Conservation (phyloP, 1,140 invertebrate genomes). For the Plectrocnemia conspersa region DNA sequence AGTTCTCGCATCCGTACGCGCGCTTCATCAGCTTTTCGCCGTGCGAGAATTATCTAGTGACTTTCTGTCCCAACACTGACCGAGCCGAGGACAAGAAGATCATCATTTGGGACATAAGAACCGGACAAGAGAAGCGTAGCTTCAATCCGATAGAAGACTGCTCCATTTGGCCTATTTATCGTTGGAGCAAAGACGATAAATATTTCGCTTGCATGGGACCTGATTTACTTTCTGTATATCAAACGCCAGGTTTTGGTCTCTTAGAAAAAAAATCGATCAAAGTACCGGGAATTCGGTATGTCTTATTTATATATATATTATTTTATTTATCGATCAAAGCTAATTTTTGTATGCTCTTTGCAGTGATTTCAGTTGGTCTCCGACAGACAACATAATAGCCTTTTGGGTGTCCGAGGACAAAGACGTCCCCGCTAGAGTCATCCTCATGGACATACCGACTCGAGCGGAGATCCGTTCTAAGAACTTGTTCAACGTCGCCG, state of each 20-base stretch:
- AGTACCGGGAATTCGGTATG: slow-evolving; percentile 73
- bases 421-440: slow-evolving; percentile 81
- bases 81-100: slow-evolving; percentile 65
- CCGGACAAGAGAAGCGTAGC: slow-evolving; percentile 86
- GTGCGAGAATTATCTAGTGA: slow-evolving; percentile 93
- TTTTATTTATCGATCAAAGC: background rate
- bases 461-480: slow-evolving; percentile 91
- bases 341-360: slow-evolving; percentile 15
- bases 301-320: background rate
- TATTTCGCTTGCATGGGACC: slow-evolving; percentile 89
- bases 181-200: slow-evolving; percentile 96
- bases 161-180: slow-evolving; percentile 87
- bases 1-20: slow-evolving; percentile 86
- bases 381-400: slow-evolving; percentile 91
- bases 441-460: slow-evolving; percentile 78
- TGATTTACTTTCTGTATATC: slow-evolving; percentile 87
- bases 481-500: slow-evolving; percentile 96
- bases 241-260: slow-evolving; percentile 90
- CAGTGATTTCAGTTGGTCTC: slow-evolving; percentile 95
- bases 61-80: slow-evolving; percentile 77
- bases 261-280: slow-evolving; percentile 94
- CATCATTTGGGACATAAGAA: slow-evolving; percentile 91
- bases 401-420: slow-evolving; percentile 99
- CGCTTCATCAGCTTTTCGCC: slow-evolving; percentile 98
- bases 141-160: slow-evolving; percentile 80